Base-by-base conservation (phyloP, 2,888 invertebrate genomes). In the Torymus texanus region DNA sequence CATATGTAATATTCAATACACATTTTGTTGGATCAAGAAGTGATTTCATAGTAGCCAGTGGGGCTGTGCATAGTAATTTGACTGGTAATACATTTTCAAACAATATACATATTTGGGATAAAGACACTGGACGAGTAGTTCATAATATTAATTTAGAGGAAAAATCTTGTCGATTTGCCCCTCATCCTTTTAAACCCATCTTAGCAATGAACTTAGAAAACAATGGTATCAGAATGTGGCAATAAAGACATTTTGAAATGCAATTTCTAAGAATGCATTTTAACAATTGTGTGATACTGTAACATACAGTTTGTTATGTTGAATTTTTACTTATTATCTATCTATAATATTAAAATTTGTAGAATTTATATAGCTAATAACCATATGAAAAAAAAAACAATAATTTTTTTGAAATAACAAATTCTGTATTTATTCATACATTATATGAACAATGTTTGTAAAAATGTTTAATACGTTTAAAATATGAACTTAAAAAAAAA, bases 81-180 rank as follows among this genome's bases (percentile, higher is more conserved):
- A 58, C 62, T 14, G 58, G 51, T n/a, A 21, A 41, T 2, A 24
- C 63, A 4, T 70, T 50, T 18, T 53, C 58, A 53, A 68, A 75
- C 16, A 70, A 63, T 68, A 18, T 72, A 59, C 67, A 73, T 18
- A 63, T 76, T 13, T 80, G 80, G 76, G 62, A 76, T 53, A 73
- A 80, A 58, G 73, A 76, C 14, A 18, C 68, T n/a, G 53, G 59
- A 51, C 59, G 73, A 53, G 51, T 73, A 13, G 58, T 76, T 18
- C 56, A 73, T 10, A 29, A 62, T 10, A 76, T 76, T 21, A 12
- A 58, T 5, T 18, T 72, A 18, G 56, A 55, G n/a, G 76, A 73
- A 5, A 56, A 13, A 21, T 76, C 72, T 11, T 67, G 75, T 61
- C 24, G 67, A 53, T 73, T 76, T 16, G 63, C 75, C 18, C 63